Base-by-base conservation (phyloP, 2,888 invertebrate genomes). In the Automeris io region DNA sequence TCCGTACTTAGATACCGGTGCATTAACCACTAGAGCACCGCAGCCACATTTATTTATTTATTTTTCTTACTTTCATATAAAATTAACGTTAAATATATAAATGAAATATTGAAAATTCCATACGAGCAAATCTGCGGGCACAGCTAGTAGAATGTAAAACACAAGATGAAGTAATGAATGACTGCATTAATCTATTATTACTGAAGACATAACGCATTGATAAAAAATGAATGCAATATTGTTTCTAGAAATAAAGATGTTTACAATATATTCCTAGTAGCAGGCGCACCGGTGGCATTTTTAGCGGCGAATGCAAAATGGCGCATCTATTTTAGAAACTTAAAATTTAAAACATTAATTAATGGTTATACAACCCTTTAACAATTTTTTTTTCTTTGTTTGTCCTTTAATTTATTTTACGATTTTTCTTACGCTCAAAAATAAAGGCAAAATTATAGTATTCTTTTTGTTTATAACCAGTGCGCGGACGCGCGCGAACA, bases 91-190 rank as follows among this genome's bases (percentile, higher is more conserved):
- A n/a, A 13, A 8, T 13, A 13, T 12, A 26, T 26, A 26, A 8
- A n/a, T n/a, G n/a, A n/a, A n/a, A n/a, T n/a, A n/a, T n/a, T n/a
- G n/a, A n/a, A n/a, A n/a, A n/a, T n/a, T n/a, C n/a, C n/a, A n/a
- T n/a, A n/a, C n/a, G n/a, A n/a, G n/a, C n/a, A n/a, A n/a, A n/a
- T n/a, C n/a, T n/a, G n/a, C n/a, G n/a, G n/a, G n/a, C 6, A 26
- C 8, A 26, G 16, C 13, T 12, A 1, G 7, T 26, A 8, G 16
- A 26, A 12, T 26, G 12, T 8, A 12, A 12, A 25, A 25, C 25
- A 1, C 16, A 26, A 26, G 29, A 29, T 16, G 29, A 29, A 29
- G 29, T 29, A 29, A 29, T 29, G 29, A 29, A 16, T 29, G 16
- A 29, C 29, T 29, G 29, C 29, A 29, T 29, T 16, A 16, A n/a